These are phyloP conservation scores for Craterocephalus amniculus DNA, from an alignment of 2,797 vertebrate genomes.

Conservation along the genomic window DNA sequence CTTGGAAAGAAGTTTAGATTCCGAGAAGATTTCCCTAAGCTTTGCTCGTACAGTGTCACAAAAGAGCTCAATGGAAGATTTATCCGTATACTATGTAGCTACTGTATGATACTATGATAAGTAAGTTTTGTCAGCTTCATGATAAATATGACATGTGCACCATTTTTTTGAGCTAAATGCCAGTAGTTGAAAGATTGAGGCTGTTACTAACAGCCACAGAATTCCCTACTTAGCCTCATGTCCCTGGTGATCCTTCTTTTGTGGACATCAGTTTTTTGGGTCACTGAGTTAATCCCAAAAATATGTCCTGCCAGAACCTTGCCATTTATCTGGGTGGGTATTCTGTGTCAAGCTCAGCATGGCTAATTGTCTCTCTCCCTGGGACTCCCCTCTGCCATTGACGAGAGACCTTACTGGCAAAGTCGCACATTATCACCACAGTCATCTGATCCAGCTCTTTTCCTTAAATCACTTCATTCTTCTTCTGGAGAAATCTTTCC, in stretches of 20 bases:
- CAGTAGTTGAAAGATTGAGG: conserved; percentile 59
- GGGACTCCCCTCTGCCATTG: conserved; percentile 69
- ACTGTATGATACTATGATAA: too few species aligned
- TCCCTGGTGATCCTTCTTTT: conserved; percentile 75
- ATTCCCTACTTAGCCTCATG: conserved; percentile 64
- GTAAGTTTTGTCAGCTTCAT: conserved; percentile 49
- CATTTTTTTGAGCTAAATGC: conserved; percentile 47
- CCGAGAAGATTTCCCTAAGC: neutral
- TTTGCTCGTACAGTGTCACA: conserved; percentile 4
- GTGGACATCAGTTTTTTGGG: conserved; percentile 80
- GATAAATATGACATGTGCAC: conserved; percentile 36
- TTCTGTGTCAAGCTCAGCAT: conserved; percentile 78
- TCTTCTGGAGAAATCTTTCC: conserved; percentile 43
- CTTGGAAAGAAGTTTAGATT: conserved; percentile 13
- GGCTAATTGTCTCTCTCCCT: conserved; percentile 79
- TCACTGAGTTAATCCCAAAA: conserved; percentile 85
- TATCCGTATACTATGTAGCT: too few species aligned
- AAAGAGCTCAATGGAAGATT: conserved; percentile 17
- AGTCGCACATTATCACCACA: conserved; percentile 77
- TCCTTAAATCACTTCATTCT: conserved; percentile 48
- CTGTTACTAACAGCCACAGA: conserved; percentile 61
- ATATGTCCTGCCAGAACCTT: conserved; percentile 79
- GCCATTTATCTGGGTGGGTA: conserved; percentile 81
- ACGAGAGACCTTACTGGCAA: conserved; percentile 77
- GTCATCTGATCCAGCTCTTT: conserved; percentile 67